phyloP scores from a whole-genome alignment of 2,888 invertebrate species.

The Piscicola geometra region DNA sequence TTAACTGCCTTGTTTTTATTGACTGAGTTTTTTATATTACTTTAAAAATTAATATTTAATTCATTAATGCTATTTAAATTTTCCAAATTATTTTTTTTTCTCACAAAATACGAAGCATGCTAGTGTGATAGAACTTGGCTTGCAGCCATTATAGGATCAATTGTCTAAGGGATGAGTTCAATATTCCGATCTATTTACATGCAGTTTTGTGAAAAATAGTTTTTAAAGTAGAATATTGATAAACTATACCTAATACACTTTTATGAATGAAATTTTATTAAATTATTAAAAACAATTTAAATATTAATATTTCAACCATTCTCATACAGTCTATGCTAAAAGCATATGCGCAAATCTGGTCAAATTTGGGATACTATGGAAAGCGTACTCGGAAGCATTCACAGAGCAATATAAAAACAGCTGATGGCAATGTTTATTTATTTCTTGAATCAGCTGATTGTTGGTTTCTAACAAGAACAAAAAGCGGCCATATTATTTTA shows the following conservation, averaged over 20 bases:
- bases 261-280: not conserved
- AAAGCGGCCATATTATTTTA: no score
- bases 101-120: conserved; percentile 12
- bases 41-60: not conserved
- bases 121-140: conserved; percentile 4
- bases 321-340: no score
- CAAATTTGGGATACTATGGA: no score
- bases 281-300: no score
- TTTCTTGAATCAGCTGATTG: no score
- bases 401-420: no score
- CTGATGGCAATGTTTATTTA: no score
- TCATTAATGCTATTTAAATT: not conserved
- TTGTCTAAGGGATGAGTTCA: conserved; percentile 9
- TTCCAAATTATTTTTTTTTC: not conserved
- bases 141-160: conserved; percentile 14
- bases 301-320: no score
- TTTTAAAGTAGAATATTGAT: not conserved
- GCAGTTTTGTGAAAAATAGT: not conserved
- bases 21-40: not conserved
- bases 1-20: not conserved
- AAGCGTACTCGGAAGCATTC: no score
- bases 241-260: not conserved
- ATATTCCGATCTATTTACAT: not conserved
- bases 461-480: no score
- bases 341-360: no score